Evolutionary conservation across 2,797 vertebrate genomes (phyloP), one percentile per base, ranked within the genome.

Genomic region (Acestrorhynchus altus): DNA sequence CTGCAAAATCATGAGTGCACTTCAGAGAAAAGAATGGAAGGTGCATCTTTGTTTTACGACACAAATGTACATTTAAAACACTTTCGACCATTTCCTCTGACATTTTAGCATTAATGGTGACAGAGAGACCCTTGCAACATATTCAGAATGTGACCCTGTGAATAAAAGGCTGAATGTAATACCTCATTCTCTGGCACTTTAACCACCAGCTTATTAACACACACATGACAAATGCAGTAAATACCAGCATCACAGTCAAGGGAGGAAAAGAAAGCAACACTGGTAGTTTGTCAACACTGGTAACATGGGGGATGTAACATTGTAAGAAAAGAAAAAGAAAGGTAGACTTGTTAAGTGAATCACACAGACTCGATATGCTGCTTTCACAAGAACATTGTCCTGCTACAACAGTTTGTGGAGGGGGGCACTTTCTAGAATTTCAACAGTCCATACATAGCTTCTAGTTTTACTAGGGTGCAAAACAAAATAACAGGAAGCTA

Each of bases 1-100:
- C 72, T 83, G 81, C 76, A 73, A 83, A 84, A 76, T 76, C 75
- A 82, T 4, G 76, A 82, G 75, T 68, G 73, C 80, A 84, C 69
- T 70, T 76, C 72, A 78, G 72, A 78, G 20, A 22, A 46, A 57
- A 31, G 42, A 65, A 66, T 61, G 28, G 74, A 81, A 79, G 78
- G 78, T 81, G 80, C 72, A 72, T 67, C 46, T 46, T 74, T 72
- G 57, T 64, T 64, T 78, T 57, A 74, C 74, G 26, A 31, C 74
- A 76, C 54, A 80, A 59, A 69, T 54, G 52, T 68, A 75, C 68
- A 80, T 39, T 26, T 57, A 28, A 65, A 65, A 68, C 54, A 52
- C 35, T n/a, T 70, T 71, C 1, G 12, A 35, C 31, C 59, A 46
- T 72, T 65, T 64, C 44, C 24, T 74, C 59, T 47, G 46, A 39